Conservation (phyloP, 2,888 invertebrate genomes). For the Lathronympha strigana region DNA sequence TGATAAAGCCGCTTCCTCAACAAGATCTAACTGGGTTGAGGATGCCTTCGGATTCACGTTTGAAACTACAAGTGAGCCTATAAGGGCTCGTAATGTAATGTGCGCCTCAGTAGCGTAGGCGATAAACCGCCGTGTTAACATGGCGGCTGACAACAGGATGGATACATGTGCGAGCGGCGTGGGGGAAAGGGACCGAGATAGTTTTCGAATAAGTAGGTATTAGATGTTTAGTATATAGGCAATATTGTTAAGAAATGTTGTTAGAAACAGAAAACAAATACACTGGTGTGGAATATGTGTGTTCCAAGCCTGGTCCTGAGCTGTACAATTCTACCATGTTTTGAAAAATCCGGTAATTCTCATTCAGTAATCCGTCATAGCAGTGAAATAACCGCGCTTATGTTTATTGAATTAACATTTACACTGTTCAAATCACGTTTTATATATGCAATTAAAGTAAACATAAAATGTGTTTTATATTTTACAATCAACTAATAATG, state of each 20-base stretch:
- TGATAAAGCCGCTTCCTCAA: conserved; percentile 22
- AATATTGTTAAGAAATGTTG: background rate
- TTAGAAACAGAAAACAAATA: background rate
- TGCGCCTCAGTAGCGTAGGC: conserved; percentile 25
- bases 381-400: no score
- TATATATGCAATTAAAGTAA: conserved; percentile 15
- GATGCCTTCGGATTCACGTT: conserved; percentile 29
- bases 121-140: conserved; percentile 32
- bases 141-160: conserved; percentile 31
- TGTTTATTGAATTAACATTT: conserved; percentile 8
- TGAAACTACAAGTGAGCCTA: conserved; percentile 28
- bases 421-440: conserved; percentile 20
- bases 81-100: conserved; percentile 31
- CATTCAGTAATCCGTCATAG: no score
- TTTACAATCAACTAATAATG: conserved; percentile 6
- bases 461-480: conserved; percentile 29
- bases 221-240: background rate
- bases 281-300: no score
- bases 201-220: background rate
- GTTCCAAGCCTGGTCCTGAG: no score
- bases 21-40: conserved; percentile 20
- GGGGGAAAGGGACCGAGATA: conserved; percentile 21
- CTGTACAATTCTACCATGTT: no score
- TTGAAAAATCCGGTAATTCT: no score
- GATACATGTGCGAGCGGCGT: conserved; percentile 26